phyloP scores from a whole-genome alignment of 30 jellyfish, hydroid and myxozoan genomes.

The Cassiopea xamachana region DNA sequence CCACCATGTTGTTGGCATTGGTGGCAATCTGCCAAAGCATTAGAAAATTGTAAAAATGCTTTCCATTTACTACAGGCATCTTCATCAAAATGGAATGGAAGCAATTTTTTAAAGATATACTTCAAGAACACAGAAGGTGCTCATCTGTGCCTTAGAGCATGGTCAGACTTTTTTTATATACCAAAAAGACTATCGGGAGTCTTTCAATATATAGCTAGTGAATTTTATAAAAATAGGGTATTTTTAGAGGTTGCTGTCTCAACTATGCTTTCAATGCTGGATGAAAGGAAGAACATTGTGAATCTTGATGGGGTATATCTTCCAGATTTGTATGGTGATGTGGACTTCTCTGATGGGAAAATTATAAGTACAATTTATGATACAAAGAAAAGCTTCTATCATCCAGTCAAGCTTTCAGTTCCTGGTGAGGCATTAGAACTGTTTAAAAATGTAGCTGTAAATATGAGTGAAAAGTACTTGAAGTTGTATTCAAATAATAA shows the following conservation, averaged over 20 bases:
- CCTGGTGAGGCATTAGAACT: conserved; percentile 8
- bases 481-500: background rate
- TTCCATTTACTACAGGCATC: conserved; percentile 26
- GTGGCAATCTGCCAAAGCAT: conserved; percentile 60
- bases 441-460: conserved; percentile 11
- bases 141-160: conserved; percentile 42
- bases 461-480: conserved; percentile 13
- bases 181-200: conserved; percentile 32
- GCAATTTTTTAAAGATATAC: conserved; percentile 24
- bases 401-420: conserved; percentile 65
- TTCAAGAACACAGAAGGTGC: conserved; percentile 52
- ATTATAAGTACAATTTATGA: conserved; percentile 8
- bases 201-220: conserved; percentile 12
- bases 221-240: conserved; percentile 33
- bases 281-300: conserved; percentile 28
- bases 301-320: conserved; percentile 69
- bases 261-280: conserved; percentile 64
- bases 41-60: conserved; percentile 50
- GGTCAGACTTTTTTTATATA: conserved; percentile 78
- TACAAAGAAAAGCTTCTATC: conserved; percentile 37
- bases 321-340: conserved; percentile 70
- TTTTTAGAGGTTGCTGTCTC: conserved; percentile 78
- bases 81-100: conserved; percentile 33
- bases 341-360: conserved; percentile 42
- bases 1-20: conserved; percentile 78